A percentile compares a stretch with the other conserved stretches of the same genome.
Conservation (phyloP, 37 sponge, comb jelly and placozoan genomes). For the Aplysina aerophoba region DNA sequence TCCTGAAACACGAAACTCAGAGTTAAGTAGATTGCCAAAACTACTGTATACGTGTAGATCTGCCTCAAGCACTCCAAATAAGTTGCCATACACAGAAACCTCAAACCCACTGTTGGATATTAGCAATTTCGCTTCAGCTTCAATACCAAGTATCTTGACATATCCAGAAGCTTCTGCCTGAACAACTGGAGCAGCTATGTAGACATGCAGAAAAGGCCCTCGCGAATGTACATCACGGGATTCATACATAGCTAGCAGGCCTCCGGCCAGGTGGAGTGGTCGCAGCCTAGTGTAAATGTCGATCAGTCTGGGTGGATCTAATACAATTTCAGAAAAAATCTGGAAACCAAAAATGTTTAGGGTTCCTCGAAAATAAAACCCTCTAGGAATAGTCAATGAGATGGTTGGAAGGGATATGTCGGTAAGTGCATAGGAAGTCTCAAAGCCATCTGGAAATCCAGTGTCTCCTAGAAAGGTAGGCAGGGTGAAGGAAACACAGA, state of each 20-base stretch:
- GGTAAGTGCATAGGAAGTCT: constrained; percentile 8
- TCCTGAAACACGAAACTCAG: constrained; percentile 15
- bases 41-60: background rate
- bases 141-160: constrained; percentile 26
- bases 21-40: background rate
- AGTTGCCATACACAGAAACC: constrained; percentile 15
- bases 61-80: constrained; percentile 24
- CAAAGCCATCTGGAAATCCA: constrained; percentile 48
- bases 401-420: constrained; percentile 10
- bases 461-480: constrained; percentile 35
- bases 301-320: constrained; percentile 25
- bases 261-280: constrained; percentile 16
- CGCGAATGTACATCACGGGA: constrained; percentile 5
- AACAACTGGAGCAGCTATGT: background rate
- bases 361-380: constrained; percentile 34
- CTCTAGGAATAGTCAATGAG: constrained; percentile 24
- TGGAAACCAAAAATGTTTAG: constrained; percentile 41
- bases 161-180: constrained; percentile 24
- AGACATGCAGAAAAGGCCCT: constrained; percentile 34
- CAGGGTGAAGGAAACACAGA: constrained; percentile 24
- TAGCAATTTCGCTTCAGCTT: constrained; percentile 14
- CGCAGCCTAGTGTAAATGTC: constrained; percentile 8
- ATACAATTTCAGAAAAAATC: background rate
- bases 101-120: constrained; percentile 5
- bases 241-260: constrained; percentile 31